A percentile compares a stretch with the other conserved stretches of the same genome.
Evolutionary conservation across 1,140 invertebrate species (phyloP).

Genomic region (Caenorhabditis remanei): DNA sequence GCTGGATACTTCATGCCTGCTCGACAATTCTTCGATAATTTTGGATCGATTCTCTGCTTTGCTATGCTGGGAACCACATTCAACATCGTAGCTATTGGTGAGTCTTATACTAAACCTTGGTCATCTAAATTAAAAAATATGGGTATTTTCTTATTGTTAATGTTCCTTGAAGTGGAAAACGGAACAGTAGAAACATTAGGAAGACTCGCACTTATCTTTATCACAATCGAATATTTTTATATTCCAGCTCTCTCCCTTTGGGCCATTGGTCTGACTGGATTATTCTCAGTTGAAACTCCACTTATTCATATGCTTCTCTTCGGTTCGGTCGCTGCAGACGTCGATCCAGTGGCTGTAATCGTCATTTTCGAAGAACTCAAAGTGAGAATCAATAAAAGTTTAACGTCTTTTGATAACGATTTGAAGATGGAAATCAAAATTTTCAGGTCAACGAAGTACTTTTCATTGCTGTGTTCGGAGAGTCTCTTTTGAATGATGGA

Average conservation of each 20-base stretch:
- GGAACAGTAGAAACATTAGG: too few relatives aligned
- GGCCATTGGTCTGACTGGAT: constrained; percentile 73
- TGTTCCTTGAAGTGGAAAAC: background rate
- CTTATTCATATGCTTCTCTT: constrained; percentile 91
- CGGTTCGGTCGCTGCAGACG: constrained; percentile 93
- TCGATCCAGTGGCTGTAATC: constrained; percentile 95
- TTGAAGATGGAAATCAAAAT: constrained; percentile 80
- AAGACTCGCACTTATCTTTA: too few relatives aligned
- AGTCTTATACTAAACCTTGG: background rate
- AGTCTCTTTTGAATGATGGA: constrained; percentile 95
- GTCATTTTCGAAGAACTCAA: constrained; percentile 95
- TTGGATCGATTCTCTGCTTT: constrained; percentile 94
- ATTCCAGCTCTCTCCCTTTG: constrained; percentile 72
- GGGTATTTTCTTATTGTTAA: background rate
- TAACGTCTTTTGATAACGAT: background rate
- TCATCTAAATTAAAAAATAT: too few relatives aligned
- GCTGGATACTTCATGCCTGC: constrained; percentile 95
- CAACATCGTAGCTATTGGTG: constrained; percentile 76
- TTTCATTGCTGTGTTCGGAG: constrained; percentile 98
- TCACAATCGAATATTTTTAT: background rate
- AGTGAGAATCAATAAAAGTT: constrained; percentile 86
- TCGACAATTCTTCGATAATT: constrained; percentile 92
- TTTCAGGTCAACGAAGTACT: constrained; percentile 93
- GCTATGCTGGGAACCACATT: constrained; percentile 85
- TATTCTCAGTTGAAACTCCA: constrained; percentile 74